Conservation (phyloP, 1,140 invertebrate genomes). For the Aphaenogaster rudis region DNA sequence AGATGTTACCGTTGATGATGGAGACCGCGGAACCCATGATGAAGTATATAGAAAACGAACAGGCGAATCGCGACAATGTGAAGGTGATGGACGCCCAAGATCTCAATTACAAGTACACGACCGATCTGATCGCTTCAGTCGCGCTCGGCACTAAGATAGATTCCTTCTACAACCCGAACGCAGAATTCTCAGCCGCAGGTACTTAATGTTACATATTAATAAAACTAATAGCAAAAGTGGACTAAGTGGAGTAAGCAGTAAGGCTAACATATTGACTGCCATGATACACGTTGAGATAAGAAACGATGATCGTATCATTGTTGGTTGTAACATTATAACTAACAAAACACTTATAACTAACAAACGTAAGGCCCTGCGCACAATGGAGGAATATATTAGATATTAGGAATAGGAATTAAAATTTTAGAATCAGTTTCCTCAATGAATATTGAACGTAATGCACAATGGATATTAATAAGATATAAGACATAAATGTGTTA, state of each 20-base stretch:
- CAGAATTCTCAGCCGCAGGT: conserved; percentile 82
- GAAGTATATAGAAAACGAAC: conserved; percentile 70
- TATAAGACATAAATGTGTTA: no score
- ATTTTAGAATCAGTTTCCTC: no score
- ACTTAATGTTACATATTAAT: conserved; percentile 19
- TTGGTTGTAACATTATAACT: no score
- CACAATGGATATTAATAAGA: no score
- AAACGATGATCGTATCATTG: no score
- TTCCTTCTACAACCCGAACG: conserved; percentile 83
- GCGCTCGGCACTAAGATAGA: conserved; percentile 87
- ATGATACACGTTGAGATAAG: not conserved
- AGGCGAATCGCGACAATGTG: conserved; percentile 17
- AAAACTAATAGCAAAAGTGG: not conserved
- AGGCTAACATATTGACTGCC: not conserved
- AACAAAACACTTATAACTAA: no score
- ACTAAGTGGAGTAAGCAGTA: not conserved
- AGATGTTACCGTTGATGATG: conserved; percentile 86
- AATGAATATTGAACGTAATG: no score
- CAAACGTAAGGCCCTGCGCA: no score
- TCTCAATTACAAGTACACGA: conserved; percentile 86
- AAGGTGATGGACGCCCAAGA: conserved; percentile 83
- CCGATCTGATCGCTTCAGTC: conserved; percentile 87
- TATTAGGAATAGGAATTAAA: no score
- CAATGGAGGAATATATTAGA: no score
- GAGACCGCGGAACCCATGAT: conserved; percentile 81